Conservation (phyloP, 1,140 invertebrate genomes). For the Leguminivora glycinivorella region DNA sequence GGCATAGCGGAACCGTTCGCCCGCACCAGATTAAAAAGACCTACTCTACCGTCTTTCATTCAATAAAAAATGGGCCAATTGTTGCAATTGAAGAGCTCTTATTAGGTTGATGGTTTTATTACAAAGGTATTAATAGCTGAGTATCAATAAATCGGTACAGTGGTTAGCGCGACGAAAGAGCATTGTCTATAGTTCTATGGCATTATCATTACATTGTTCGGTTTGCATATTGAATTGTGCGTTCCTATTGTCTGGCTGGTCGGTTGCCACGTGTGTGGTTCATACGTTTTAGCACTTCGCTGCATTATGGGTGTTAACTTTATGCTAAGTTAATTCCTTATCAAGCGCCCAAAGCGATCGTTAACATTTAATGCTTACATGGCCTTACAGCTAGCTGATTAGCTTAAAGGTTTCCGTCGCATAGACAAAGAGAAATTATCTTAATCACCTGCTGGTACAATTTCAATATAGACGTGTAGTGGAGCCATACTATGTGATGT, state of each 20-base stretch:
- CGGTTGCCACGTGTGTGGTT: conserved; percentile 63
- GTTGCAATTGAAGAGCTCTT: conserved; percentile 44
- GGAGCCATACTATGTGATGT: neutral
- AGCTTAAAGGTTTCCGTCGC: neutral
- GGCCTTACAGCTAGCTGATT: neutral
- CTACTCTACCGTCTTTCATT: conserved; percentile 36
- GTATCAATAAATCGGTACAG: conserved; percentile 72
- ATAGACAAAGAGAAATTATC: neutral
- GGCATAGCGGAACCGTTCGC: conserved; percentile 51
- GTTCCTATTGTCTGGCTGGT: conserved; percentile 63
- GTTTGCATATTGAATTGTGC: conserved; percentile 75
- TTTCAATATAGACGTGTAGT: neutral
- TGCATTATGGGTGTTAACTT: conserved; percentile 28
- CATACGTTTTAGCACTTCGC: conserved; percentile 17
- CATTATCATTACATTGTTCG: conserved; percentile 70
- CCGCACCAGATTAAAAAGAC: conserved; percentile 46
- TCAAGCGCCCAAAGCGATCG: conserved; percentile 4
- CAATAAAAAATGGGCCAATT: conserved; percentile 31
- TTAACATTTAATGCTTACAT: conserved; percentile 20
- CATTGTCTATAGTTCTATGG: conserved; percentile 70
- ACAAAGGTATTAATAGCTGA: conserved; percentile 69
- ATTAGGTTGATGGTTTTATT: conserved; percentile 54
- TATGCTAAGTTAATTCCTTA: conserved; percentile 27
- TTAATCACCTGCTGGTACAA: neutral
- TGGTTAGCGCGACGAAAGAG: conserved; percentile 72